Conservation (phyloP, 2,113 vertebrate genomes). For the Gasterosteus nipponicus region DNA sequence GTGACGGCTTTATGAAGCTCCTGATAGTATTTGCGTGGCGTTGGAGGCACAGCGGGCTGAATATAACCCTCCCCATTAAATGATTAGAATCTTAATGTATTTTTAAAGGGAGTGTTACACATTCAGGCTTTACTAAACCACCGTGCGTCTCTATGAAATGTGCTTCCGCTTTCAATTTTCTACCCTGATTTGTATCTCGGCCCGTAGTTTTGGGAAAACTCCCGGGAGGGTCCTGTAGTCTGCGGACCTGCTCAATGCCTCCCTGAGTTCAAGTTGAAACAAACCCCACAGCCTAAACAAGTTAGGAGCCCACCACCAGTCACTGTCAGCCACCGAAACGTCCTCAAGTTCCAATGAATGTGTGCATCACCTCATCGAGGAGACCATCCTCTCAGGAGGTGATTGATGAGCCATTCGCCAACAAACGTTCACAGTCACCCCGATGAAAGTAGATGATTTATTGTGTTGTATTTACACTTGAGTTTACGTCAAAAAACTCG, state of each 20-base stretch:
- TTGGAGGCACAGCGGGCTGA: not conserved
- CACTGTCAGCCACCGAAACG: no score
- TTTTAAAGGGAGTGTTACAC: not conserved
- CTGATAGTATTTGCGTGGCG: not conserved
- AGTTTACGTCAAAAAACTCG: conserved; percentile 14
- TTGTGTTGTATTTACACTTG: conserved; percentile 62
- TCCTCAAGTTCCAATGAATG: not conserved
- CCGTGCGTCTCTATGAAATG: not conserved
- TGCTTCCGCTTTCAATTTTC: not conserved
- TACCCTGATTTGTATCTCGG: not conserved
- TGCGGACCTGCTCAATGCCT: conserved; percentile 22
- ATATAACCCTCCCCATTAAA: not conserved
- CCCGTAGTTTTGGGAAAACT: not conserved
- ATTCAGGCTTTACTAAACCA: not conserved
- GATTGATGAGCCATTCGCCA: not conserved
- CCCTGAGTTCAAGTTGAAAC: not conserved
- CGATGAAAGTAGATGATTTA: conserved; percentile 36
- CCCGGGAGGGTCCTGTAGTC: not conserved
- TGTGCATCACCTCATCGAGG: no score
- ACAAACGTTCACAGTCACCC: not conserved
- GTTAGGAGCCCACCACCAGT: not conserved
- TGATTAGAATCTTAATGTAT: not conserved
- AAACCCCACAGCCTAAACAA: conserved; percentile 20
- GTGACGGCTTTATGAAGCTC: not conserved
- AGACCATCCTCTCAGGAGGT: no score